Percentiles rank a stretch among this genome's conserved stretches.
phyloP scores from a whole-genome alignment of 2,888 invertebrate species.

The Athalia circularis region DNA sequence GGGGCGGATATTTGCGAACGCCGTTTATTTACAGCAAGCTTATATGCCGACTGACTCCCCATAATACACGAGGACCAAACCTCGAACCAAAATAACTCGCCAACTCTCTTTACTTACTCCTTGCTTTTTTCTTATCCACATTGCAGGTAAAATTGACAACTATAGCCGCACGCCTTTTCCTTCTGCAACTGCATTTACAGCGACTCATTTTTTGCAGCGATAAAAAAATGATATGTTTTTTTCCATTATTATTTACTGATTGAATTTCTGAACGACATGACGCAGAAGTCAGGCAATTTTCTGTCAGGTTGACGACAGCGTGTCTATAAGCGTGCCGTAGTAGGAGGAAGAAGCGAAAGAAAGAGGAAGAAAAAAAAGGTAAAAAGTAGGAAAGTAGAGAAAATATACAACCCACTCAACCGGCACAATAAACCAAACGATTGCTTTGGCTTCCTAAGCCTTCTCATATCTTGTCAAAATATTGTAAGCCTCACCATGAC shows the following conservation, averaged over 20 bases:
- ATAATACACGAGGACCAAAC: constrained; percentile 35
- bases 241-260: no score
- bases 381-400: constrained; percentile 33
- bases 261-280: no score
- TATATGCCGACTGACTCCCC: constrained; percentile 42
- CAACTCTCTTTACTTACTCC: constrained; percentile 27
- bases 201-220: no score
- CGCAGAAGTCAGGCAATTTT: no score
- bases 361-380: neutral
- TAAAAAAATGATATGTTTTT: no score
- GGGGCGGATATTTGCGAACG: constrained; percentile 49
- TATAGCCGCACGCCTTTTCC: constrained; percentile 1
- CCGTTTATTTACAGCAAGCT: constrained; percentile 47
- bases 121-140: constrained; percentile 20
- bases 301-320: neutral
- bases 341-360: neutral
- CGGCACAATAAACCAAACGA: constrained; percentile 42
- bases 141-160: neutral
- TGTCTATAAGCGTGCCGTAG: constrained; percentile 11
- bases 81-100: constrained; percentile 19
- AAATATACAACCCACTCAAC: constrained; percentile 45
- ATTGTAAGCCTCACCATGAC: constrained; percentile 56
- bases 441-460: constrained; percentile 48
- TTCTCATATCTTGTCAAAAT: constrained; percentile 56
- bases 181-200: neutral